Evolutionary conservation across 64 coral and sea anemone species (phyloP), one percentile per base, ranked within the genome.

Genomic region (Montipora efflorescens): DNA sequence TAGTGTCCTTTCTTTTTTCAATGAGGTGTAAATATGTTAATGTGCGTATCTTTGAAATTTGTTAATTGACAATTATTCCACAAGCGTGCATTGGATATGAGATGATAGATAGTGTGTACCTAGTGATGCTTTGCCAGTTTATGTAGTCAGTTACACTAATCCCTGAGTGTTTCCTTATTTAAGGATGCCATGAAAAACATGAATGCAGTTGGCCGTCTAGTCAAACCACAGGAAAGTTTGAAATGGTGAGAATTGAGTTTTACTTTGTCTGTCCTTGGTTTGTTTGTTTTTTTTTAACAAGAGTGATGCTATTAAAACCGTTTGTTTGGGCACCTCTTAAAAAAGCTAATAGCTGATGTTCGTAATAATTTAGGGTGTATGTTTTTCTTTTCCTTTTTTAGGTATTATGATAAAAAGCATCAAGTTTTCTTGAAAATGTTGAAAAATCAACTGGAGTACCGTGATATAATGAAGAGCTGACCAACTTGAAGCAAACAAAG

Each of bases 131-230:
- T 57, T 8, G 7, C 53, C 53, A 8, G 53, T 57, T 57, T 8
- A 57, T 57, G 53, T 11, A 8, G 53, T 11, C 53, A 57, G 7
- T 57, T 57, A 57, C 53, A 57, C 0, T 57, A 57, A 36, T 36
- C 36, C 53, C 6, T 57, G 11, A 8, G 6, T 57, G 11, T 57
- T 57, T 76, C 2, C 6, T 20, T 48, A 80, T 50, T 1, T 19
- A 53, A 99, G 97, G 97, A 99, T 8, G 94, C 97, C 5, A 99
- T 99, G 97, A 78, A 92, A 72, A 87, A 36, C 15, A 99, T 99
- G 97, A 99, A 80, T 68, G 91, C 89, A 9, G 82, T 87, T 14
- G 89, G 94, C 61, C 12, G 70, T 14, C 59, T 96, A n/a, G 71
- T 96, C 18, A 67, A 57, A 59, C 97, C 97, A 48, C 77, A 94